Conservation (phyloP, 2,888 invertebrate species). For the Vannuccia rotundouncinata region DNA sequence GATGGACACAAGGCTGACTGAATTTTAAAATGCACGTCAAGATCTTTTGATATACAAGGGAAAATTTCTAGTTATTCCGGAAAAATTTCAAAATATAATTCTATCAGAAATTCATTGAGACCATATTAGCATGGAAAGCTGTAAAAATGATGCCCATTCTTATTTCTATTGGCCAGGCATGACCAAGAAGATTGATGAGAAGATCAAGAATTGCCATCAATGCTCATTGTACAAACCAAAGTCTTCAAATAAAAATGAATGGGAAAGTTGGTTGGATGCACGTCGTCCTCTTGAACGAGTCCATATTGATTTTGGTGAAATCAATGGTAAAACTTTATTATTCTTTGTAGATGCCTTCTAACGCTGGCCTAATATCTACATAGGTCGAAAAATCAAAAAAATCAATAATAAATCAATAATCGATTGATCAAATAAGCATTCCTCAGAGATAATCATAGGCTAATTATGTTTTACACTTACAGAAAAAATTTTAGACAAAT, state of each 20-base stretch:
- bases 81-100: conserved; percentile 1
- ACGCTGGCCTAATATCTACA: conserved; percentile 27
- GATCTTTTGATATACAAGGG: conserved; percentile 27
- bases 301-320: conserved; percentile 30
- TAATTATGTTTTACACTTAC: too few species aligned
- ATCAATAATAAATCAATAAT: too few species aligned
- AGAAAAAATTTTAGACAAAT: too few species aligned
- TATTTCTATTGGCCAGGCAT: conserved; percentile 24
- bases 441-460: too few species aligned
- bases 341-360: conserved; percentile 19
- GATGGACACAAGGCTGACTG: conserved; percentile 19
- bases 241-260: conserved; percentile 26
- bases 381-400: neutral
- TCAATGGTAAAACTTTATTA: conserved; percentile 17
- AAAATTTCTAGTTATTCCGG: neutral
- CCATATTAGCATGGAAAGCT: conserved; percentile 21
- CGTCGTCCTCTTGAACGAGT: conserved; percentile 18
- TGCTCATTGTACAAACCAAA: conserved; percentile 23
- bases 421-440: too few species aligned
- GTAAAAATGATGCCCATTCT: neutral
- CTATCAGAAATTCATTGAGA: conserved; percentile 20
- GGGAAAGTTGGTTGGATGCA: neutral
- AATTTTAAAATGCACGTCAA: conserved; percentile 14
- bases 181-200: conserved; percentile 20
- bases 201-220: conserved; percentile 21